Evolutionary conservation across 1,140 invertebrate genomes (phyloP), one percentile per base, ranked within the genome.

Genomic region (Choristoneura fumiferana): DNA sequence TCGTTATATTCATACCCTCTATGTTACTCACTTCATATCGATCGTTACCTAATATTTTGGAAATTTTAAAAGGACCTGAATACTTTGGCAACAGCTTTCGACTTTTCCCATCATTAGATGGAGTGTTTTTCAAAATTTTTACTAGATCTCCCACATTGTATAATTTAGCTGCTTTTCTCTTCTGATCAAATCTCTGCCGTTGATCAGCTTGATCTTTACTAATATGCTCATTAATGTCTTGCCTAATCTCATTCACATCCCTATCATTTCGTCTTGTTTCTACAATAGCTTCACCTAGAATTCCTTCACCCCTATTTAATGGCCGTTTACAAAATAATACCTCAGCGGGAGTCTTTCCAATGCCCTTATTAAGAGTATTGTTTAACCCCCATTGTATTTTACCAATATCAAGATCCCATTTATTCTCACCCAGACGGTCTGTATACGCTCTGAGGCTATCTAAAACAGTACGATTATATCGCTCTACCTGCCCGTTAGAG

Each of bases 11-110:
- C n/a, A n/a, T n/a, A n/a, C n/a, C n/a, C n/a, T n/a, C n/a, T n/a
- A n/a, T n/a, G n/a, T n/a, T n/a, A n/a, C n/a, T n/a, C n/a, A 57
- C 9, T 43, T 40, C 55, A 34, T 57, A 57, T 13, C 38, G 8
- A 43, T 57, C 55, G 13, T 43, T 57, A 34, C 40, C 15, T 40
- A 57, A 40, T 37, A 55, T 12, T 37, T 37, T 17, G 4, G 54
- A 37, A 9, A 55, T 39, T 9, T 14, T 13, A 18, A 37, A 55
- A 9, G 54, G 54, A 8, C 54, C 54, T 14, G 35, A 14, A 13
- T 10, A 18, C 37, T 55, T 55, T 13, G 33, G 54, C 1, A 37
- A n/a, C 9, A 55, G 18, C 17, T 55, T 55, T 15, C 35, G 13
- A 38, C 54, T 55, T 22, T 55, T 36, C 4, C 36, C 54, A 14